A percentile compares a stretch with the other conserved stretches of the same genome.
phyloP scores from a whole-genome alignment of 1,140 invertebrate species.

The Sinella curviseta region DNA sequence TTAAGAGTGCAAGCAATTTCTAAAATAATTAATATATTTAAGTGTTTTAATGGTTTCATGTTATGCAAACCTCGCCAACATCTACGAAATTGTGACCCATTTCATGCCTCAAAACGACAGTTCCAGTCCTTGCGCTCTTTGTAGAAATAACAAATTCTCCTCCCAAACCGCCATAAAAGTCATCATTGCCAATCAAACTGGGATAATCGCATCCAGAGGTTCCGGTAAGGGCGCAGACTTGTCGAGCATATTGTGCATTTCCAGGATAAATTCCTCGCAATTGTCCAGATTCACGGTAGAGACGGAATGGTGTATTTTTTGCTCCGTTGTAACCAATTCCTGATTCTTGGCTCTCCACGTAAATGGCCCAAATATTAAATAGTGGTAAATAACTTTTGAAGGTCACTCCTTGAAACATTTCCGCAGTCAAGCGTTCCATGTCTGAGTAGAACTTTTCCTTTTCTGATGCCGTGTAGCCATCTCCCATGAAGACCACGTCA shows the following conservation, averaged over 20 bases:
- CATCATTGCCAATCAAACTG: constrained; percentile 37
- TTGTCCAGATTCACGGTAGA: constrained; percentile 39
- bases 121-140: constrained; percentile 38
- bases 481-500: constrained; percentile 49
- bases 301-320: constrained; percentile 36
- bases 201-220: constrained; percentile 42
- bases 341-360: constrained; percentile 33
- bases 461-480: constrained; percentile 37
- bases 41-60: background rate
- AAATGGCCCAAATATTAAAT: constrained; percentile 48
- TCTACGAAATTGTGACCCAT: constrained; percentile 40
- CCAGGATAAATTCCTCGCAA: constrained; percentile 39
- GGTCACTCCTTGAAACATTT: constrained; percentile 45
- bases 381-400: constrained; percentile 41
- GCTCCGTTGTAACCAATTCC: constrained; percentile 47
- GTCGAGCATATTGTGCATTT: constrained; percentile 33
- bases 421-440: constrained; percentile 34
- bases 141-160: constrained; percentile 48
- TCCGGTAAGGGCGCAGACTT: constrained; percentile 35
- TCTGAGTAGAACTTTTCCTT: constrained; percentile 41
- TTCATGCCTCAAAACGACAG: constrained; percentile 42
- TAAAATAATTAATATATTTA: too few species aligned
- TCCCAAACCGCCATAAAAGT: constrained; percentile 44
- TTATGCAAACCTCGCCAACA: constrained; percentile 34
- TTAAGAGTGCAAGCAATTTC: background rate